Conservation (phyloP, 1,140 invertebrate genomes). For the Bombus sylvicola region DNA sequence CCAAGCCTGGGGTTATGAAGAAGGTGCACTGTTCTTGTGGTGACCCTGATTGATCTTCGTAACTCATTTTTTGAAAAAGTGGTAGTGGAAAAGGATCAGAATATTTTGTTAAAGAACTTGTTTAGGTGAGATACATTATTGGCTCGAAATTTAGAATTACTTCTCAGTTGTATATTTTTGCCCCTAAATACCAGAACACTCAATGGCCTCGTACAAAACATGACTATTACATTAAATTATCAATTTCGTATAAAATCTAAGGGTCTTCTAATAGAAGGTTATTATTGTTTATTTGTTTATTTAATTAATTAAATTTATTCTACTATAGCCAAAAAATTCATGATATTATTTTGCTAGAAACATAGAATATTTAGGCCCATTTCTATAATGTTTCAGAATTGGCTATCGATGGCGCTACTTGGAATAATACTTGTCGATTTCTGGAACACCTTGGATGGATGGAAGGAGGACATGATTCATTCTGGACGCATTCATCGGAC, state of each 20-base stretch:
- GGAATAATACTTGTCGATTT: neutral
- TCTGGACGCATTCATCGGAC: neutral
- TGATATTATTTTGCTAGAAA: too few relatives aligned
- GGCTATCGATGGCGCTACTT: too few relatives aligned
- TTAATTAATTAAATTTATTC: too few relatives aligned
- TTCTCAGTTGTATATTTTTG: too few relatives aligned
- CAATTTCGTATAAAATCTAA: too few relatives aligned
- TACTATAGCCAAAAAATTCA: too few relatives aligned
- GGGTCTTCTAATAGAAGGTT: too few relatives aligned
- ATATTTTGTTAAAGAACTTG: neutral
- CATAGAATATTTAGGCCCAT: neutral
- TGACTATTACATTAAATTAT: too few relatives aligned
- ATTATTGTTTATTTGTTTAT: too few relatives aligned
- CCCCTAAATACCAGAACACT: too few relatives aligned
- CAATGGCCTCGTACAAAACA: too few relatives aligned
- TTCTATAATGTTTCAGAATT: neutral
- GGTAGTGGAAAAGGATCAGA: neutral
- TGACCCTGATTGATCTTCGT: slow-evolving; percentile 24
- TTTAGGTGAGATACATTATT: neutral
- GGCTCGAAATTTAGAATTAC: too few relatives aligned
- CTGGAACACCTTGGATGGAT: neutral
- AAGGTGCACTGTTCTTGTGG: slow-evolving; percentile 26
- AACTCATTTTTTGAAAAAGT: neutral
- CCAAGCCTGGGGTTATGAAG: neutral
- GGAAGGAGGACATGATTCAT: neutral